phyloP scores from a whole-genome alignment of 2,888 invertebrate species.

The Phalangium opilio region DNA sequence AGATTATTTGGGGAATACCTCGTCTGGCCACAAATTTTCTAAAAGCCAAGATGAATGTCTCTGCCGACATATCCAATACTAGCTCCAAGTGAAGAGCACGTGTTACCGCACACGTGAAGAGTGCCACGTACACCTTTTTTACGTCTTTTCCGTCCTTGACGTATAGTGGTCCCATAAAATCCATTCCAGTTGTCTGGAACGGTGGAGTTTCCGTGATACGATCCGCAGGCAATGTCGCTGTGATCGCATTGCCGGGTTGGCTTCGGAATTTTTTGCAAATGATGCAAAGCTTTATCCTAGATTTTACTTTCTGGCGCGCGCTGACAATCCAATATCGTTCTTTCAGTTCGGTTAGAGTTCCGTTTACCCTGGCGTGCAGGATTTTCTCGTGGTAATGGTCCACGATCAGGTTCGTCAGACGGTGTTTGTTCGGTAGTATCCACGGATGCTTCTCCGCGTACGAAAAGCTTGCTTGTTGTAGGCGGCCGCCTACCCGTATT shows the following conservation, averaged over 20 bases:
- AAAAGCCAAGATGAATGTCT: no score
- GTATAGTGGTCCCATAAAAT: no score
- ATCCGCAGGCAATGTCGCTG: background rate
- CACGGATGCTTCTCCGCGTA: background rate
- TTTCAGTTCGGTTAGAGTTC: background rate
- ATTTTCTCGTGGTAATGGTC: background rate
- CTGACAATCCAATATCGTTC: background rate
- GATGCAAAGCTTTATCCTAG: background rate
- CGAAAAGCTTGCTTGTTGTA: background rate
- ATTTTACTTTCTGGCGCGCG: background rate
- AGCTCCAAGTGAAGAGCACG: no score
- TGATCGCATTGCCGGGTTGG: background rate
- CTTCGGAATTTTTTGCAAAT: no score
- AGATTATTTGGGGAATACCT: no score
- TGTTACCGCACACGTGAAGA: no score
- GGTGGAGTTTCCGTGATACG: background rate
- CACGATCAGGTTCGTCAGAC: constrained; percentile 1
- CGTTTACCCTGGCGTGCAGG: no score
- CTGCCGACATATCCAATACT: no score
- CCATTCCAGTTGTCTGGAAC: background rate
- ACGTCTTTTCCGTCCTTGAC: no score
- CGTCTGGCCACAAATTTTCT: no score
- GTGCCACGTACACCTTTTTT: background rate
- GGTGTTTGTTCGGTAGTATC: background rate
- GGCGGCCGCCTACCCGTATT: no score